Conservation (phyloP, 2,888 invertebrate species). For the Chymomyza fuscimana region DNA sequence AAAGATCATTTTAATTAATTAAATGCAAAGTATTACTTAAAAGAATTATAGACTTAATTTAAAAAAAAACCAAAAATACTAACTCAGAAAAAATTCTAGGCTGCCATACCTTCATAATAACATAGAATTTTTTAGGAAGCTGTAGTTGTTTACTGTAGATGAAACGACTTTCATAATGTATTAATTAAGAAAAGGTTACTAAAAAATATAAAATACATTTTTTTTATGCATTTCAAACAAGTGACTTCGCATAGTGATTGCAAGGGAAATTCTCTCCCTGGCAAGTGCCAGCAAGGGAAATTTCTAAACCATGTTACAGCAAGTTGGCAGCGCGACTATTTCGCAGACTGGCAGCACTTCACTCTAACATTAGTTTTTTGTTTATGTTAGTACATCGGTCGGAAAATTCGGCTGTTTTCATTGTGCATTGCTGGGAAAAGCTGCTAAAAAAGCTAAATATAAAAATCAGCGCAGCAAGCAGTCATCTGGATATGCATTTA, state of each 20-base stretch:
- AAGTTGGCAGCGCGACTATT: too few species aligned
- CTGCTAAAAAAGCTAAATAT: constrained; percentile 71
- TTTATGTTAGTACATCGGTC: constrained; percentile 63
- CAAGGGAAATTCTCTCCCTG: too few species aligned
- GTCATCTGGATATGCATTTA: constrained; percentile 22
- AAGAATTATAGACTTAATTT: not conserved
- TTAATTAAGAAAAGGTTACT: not conserved
- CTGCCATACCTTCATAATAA: not conserved
- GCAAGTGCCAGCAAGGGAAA: too few species aligned
- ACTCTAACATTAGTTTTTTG: constrained; percentile 56
- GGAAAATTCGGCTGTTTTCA: constrained; percentile 64
- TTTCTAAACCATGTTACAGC: too few species aligned
- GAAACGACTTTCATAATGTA: not conserved
- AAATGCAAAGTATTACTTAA: not conserved
- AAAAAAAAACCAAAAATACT: too few species aligned
- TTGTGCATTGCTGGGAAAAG: constrained; percentile 54
- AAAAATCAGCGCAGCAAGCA: constrained; percentile 65
- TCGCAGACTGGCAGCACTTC: constrained; percentile 32
- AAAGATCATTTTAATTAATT: not conserved
- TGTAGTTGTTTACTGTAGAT: not conserved
- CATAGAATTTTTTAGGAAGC: not conserved
- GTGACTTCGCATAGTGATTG: too few species aligned
- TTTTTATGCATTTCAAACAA: too few species aligned
- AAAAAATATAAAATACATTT: not conserved
- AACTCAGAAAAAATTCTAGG: too few species aligned